Percentiles rank a stretch among this genome's conserved stretches.
Evolutionary conservation across 1,140 invertebrate species (phyloP).

Genomic region (Trichomalopsis sarcophagae): DNA sequence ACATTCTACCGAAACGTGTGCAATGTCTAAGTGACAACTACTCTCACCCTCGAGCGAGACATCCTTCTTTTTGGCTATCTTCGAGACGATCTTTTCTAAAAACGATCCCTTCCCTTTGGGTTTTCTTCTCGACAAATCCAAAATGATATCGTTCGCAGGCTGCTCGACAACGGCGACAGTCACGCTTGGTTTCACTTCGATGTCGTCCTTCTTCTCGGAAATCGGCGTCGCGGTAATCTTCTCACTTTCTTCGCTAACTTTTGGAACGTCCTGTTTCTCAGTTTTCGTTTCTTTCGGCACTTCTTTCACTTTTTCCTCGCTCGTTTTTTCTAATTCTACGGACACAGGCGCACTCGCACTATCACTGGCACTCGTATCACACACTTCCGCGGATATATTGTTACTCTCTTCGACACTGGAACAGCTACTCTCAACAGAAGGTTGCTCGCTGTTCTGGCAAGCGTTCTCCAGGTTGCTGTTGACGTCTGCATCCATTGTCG

Average conservation of each 20-base stretch:
- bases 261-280: background rate
- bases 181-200: background rate
- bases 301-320: constrained; percentile 20
- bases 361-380: background rate
- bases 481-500: constrained; percentile 55
- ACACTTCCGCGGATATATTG: background rate
- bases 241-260: background rate
- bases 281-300: constrained; percentile 1
- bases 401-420: background rate
- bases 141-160: constrained; percentile 68
- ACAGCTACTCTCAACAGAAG: constrained; percentile 15
- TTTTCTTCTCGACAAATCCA: constrained; percentile 69
- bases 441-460: constrained; percentile 56
- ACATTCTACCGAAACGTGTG: background rate
- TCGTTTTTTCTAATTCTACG: background rate
- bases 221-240: background rate
- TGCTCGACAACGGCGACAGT: background rate
- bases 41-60: constrained; percentile 65
- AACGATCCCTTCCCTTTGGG: constrained; percentile 68
- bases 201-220: constrained; percentile 10
- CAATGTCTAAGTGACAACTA: constrained; percentile 52
- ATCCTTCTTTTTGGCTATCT: constrained; percentile 71
- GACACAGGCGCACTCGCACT: background rate
- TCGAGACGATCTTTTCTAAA: constrained; percentile 71
- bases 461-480: constrained; percentile 50